These are phyloP conservation scores for Dryomyza anilis DNA, from an alignment of 2,888 invertebrate genomes.

Conservation along the genomic window DNA sequence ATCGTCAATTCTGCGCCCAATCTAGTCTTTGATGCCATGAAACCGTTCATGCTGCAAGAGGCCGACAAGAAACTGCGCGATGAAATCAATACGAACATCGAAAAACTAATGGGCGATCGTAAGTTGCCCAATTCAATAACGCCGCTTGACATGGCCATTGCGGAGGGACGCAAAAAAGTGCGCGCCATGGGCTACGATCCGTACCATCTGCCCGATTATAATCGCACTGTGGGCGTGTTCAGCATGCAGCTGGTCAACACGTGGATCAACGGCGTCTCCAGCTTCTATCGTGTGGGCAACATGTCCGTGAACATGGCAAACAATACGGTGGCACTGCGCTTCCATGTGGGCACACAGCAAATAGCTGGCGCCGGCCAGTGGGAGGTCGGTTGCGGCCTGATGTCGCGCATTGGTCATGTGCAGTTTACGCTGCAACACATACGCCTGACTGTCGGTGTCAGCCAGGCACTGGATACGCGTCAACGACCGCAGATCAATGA, in stretches of 20 bases:
- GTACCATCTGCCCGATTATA: conserved; percentile 73
- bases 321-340: conserved; percentile 65
- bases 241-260: conserved; percentile 74
- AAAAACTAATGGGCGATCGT: conserved; percentile 70
- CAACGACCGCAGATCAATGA: conserved; percentile 74
- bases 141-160: conserved; percentile 82
- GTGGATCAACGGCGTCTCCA: conserved; percentile 78
- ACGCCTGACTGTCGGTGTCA: conserved; percentile 70
- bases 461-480: conserved; percentile 79
- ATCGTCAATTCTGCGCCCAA: conserved; percentile 82
- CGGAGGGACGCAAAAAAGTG: conserved; percentile 75
- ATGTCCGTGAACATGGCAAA: conserved; percentile 75
- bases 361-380: conserved; percentile 79
- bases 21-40: conserved; percentile 84
- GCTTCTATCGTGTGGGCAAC: conserved; percentile 82
- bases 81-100: conserved; percentile 76
- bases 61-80: conserved; percentile 75
- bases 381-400: conserved; percentile 74
- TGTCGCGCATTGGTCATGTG: conserved; percentile 74
- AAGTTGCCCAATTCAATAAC: conserved; percentile 84
- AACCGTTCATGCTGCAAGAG: conserved; percentile 80
- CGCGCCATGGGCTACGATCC: conserved; percentile 73
- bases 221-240: conserved; percentile 73
- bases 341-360: conserved; percentile 81
- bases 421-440: conserved; percentile 82